Percentiles rank a stretch among this genome's conserved stretches.
Evolutionary conservation across 2,888 invertebrate species (phyloP).

Genomic region (Bugula neritina): DNA sequence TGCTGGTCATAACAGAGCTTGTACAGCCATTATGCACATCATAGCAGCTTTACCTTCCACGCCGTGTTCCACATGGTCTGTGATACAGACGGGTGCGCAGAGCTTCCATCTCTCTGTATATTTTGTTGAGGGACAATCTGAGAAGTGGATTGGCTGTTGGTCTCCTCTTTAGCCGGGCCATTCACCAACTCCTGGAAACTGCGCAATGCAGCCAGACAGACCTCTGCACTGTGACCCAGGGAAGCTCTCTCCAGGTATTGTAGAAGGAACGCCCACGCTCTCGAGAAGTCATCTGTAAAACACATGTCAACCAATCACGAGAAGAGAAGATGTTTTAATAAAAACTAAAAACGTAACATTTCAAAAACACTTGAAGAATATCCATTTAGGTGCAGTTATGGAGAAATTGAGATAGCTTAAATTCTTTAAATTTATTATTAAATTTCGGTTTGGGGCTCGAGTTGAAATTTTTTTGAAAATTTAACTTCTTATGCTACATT

Average conservation of each 20-base stretch:
- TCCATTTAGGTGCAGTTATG: no score
- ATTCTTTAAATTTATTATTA: no score
- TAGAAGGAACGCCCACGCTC: conserved; percentile 86
- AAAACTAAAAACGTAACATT: no score
- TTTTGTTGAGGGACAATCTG: background rate
- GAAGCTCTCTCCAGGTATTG: conserved; percentile 74
- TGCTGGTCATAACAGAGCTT: no score
- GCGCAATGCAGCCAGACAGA: conserved; percentile 85
- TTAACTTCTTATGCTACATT: no score
- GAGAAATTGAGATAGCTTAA: no score
- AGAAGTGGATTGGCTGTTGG: background rate
- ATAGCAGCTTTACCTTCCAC: conserved; percentile 1
- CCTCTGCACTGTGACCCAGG: conserved; percentile 82
- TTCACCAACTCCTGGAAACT: conserved; percentile 76
- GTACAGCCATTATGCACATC: no score
- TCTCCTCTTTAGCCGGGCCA: background rate
- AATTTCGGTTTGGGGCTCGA: no score
- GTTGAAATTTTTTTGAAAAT: no score
- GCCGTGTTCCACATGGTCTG: conserved; percentile 27
- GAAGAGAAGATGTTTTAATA: no score
- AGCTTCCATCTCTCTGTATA: conserved; percentile 20
- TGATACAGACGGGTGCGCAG: background rate
- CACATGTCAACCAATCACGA: background rate
- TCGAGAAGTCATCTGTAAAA: conserved; percentile 76
- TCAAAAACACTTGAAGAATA: no score